A percentile compares a stretch with the other conserved stretches of the same genome.
Conservation (phyloP, 2,797 vertebrate species). For the Botia almorhae region DNA sequence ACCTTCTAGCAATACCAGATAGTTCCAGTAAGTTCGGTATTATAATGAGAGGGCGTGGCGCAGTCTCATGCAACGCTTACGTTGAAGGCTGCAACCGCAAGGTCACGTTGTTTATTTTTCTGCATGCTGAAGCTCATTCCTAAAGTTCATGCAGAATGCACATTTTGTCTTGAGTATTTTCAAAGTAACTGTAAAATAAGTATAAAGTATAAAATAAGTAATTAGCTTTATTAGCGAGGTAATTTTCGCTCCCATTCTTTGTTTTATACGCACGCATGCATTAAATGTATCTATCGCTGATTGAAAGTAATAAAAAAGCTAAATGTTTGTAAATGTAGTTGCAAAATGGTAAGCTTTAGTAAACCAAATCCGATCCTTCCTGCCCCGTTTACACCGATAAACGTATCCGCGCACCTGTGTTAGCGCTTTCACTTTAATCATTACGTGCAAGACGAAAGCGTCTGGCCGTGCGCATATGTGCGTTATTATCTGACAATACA, state of each 20-base stretch:
- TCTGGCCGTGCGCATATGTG: slow-evolving; percentile 13
- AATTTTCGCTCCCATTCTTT: no score
- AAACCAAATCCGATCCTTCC: not conserved
- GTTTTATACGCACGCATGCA: no score
- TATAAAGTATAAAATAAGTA: no score
- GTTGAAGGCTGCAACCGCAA: not conserved
- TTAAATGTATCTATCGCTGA: not conserved
- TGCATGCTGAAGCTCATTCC: not conserved
- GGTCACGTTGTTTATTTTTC: not conserved
- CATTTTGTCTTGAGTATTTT: not conserved
- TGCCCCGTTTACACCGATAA: not conserved
- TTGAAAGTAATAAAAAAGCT: no score
- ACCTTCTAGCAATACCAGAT: not conserved
- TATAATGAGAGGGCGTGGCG: slow-evolving; percentile 31
- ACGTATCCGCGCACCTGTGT: not conserved
- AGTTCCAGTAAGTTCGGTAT: slow-evolving; percentile 25
- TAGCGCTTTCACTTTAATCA: not conserved
- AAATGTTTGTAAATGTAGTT: not conserved
- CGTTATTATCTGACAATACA: slow-evolving; percentile 29
- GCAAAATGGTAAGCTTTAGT: not conserved
- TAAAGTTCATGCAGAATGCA: not conserved
- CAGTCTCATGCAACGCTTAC: not conserved
- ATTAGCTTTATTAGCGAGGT: no score
- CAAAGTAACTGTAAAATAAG: no score
- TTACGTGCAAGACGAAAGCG: not conserved